A percentile compares a stretch with the other conserved stretches of the same genome.
Evolutionary conservation across 2,113 vertebrate species (phyloP).

Genomic region (Podiceps cristatus): DNA sequence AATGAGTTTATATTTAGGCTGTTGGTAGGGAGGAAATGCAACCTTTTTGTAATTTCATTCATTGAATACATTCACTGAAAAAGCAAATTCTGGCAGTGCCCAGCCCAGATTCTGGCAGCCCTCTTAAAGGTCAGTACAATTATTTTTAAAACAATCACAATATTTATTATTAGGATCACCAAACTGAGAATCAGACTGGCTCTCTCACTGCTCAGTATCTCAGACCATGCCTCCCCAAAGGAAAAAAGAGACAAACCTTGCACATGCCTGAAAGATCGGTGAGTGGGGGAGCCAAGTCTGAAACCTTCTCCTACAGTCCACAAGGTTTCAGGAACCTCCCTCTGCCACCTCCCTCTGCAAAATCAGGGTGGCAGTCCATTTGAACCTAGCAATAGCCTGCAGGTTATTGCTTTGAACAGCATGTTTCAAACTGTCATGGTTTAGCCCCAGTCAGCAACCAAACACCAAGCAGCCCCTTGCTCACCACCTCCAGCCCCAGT

Average conservation of each 20-base stretch:
- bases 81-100: not conserved
- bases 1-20: constrained; percentile 9
- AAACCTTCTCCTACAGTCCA: not conserved
- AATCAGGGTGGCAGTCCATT: not conserved
- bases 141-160: not conserved
- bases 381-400: not conserved
- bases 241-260: not conserved
- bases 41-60: not conserved
- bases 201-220: not conserved
- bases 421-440: not conserved
- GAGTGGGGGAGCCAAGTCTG: not conserved
- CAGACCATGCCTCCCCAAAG: not conserved
- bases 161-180: not conserved
- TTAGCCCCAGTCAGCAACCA: too few relatives aligned
- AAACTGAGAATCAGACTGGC: not conserved
- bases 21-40: not conserved
- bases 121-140: not conserved
- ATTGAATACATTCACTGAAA: not conserved
- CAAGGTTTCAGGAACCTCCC: not conserved
- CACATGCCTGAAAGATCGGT: not conserved
- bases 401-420: not conserved
- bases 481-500: too few relatives aligned
- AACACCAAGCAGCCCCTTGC: too few relatives aligned
- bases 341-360: not conserved
- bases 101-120: not conserved